Evolutionary conservation across 2,113 vertebrate genomes (phyloP).

Genomic region (Sclerurus mexicanus): DNA sequence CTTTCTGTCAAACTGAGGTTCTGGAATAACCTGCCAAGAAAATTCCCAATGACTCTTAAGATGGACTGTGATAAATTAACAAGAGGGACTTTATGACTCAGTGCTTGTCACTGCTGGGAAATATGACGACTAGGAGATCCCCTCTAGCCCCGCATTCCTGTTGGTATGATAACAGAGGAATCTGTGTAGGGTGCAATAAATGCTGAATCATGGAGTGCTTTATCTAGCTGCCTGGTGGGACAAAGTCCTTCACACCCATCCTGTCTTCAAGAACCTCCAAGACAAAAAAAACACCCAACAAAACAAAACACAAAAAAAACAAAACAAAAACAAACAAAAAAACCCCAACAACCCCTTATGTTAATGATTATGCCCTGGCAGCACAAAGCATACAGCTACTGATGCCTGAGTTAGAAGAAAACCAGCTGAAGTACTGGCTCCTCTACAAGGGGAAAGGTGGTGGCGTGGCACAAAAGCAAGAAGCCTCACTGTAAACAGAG

Average conservation of each 20-base stretch:
- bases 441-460: not conserved
- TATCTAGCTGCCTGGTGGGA: conserved; percentile 33
- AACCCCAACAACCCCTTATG: fast-evolving
- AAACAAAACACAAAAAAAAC: not conserved
- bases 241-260: not conserved
- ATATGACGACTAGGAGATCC: conserved; percentile 44
- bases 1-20: conserved; percentile 40
- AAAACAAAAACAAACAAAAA: not conserved
- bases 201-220: conserved; percentile 49
- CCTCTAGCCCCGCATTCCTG: conserved; percentile 46
- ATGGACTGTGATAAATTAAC: conserved; percentile 51
- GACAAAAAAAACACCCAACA: not conserved
- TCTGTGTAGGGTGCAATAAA: conserved; percentile 1
- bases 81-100: conserved; percentile 46
- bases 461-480: not conserved
- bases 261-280: not conserved
- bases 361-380: not conserved
- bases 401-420: not conserved
- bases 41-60: conserved; percentile 26
- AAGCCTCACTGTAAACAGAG: not conserved
- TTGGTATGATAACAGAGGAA: conserved; percentile 39
- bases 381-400: not conserved
- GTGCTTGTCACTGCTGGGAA: conserved; percentile 6
- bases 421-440: not conserved
- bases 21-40: conserved; percentile 55